Evolutionary conservation across 2,113 vertebrate genomes (phyloP).

Genomic region (human (Homo sapiens)): GRCh38 chr15:44847501-44848000

Average conservation of each 20-base stretch:
- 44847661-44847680: background rate
- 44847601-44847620: background rate
- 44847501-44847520: constrained; percentile 96
- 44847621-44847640: background rate
- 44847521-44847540: constrained; percentile 97
- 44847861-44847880: background rate
- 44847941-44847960: background rate
- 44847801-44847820: background rate
- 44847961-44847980: background rate
- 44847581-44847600: constrained; percentile 12
- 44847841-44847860: background rate
- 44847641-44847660: background rate
- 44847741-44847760: background rate
- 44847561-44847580: constrained; percentile 83
- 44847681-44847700: background rate
- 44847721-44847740: background rate
- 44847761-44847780: background rate
- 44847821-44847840: background rate
- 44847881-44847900: background rate
- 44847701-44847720: background rate
- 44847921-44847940: background rate
- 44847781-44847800: background rate
- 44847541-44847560: constrained; percentile 96
- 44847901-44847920: background rate
- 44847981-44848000: background rate